Conservation (phyloP, 2,888 invertebrate species). For the Allolobophora icterica region DNA sequence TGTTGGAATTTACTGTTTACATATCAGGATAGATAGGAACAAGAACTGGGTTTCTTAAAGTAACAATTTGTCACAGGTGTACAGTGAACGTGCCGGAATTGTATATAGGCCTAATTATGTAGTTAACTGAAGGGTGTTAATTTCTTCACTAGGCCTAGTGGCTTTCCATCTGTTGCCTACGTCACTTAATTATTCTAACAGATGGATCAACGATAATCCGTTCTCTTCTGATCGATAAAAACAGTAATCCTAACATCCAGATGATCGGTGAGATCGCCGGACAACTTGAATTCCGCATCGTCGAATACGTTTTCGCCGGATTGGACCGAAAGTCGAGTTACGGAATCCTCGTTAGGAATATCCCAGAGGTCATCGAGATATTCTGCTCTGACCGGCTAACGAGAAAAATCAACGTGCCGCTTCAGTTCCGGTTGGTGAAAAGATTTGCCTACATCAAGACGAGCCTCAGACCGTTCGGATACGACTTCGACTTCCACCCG, state of each 20-base stretch:
- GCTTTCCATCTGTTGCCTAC: not conserved
- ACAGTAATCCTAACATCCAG: not conserved
- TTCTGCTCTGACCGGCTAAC: not conserved
- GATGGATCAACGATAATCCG: not conserved
- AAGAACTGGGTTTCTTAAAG: not conserved
- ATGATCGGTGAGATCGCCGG: slow-evolving; percentile 24
- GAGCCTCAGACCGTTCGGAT: slow-evolving; percentile 1
- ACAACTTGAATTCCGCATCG: not conserved
- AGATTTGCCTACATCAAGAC: not conserved
- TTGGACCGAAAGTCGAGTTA: not conserved
- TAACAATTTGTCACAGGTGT: not conserved
- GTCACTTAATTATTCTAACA: not conserved
- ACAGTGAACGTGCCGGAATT: not conserved
- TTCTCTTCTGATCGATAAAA: not conserved
- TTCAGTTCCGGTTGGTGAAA: slow-evolving; percentile 17
- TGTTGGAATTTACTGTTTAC: not conserved
- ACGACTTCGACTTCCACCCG: slow-evolving; percentile 12
- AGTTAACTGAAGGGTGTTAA: not conserved
- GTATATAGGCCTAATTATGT: not conserved
- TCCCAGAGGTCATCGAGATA: not conserved
- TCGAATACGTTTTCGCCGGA: not conserved
- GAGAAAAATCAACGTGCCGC: not conserved
- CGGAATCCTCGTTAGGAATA: slow-evolving; percentile 14
- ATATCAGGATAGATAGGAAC: not conserved
- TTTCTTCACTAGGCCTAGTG: no score